phyloP scores from a whole-genome alignment of 1,140 invertebrate genomes.

The Microplitis mediator region DNA sequence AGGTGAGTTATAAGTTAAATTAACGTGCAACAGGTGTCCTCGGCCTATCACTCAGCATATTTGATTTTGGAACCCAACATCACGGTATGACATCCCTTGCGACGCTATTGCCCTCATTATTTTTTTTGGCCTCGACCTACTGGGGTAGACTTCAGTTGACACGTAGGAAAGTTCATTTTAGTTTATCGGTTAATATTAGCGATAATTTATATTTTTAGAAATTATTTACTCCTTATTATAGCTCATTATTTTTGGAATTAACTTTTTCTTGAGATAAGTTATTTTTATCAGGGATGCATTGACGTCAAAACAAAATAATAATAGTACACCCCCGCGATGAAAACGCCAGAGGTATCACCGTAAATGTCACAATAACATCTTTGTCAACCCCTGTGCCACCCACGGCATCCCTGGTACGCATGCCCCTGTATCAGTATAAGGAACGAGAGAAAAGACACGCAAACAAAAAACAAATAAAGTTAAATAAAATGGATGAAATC shows the following conservation, averaged over 20 bases:
- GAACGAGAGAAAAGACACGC: not conserved
- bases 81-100: slow-evolving; percentile 35
- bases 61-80: slow-evolving; percentile 36
- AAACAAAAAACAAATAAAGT: not conserved
- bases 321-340: too few relatives aligned
- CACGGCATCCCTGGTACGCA: not conserved
- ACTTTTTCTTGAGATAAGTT: too few relatives aligned
- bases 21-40: slow-evolving; percentile 56
- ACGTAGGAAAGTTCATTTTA: too few relatives aligned
- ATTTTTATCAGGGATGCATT: too few relatives aligned
- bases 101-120: slow-evolving; percentile 10
- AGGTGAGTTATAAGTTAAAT: slow-evolving; percentile 39
- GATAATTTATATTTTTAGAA: too few relatives aligned
- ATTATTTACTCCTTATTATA: too few relatives aligned
- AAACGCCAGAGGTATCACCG: too few relatives aligned
- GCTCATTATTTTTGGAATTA: too few relatives aligned
- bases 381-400: not conserved
- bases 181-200: too few relatives aligned
- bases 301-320: too few relatives aligned
- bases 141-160: too few relatives aligned
- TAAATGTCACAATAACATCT: slow-evolving; percentile 6
- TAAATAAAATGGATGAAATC: not conserved
- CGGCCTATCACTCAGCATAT: slow-evolving; percentile 46
- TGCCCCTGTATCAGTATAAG: not conserved
- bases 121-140: not conserved